Evolutionary conservation across 2,113 vertebrate species (phyloP).

Genomic region (Oreochromis spilurus): DNA sequence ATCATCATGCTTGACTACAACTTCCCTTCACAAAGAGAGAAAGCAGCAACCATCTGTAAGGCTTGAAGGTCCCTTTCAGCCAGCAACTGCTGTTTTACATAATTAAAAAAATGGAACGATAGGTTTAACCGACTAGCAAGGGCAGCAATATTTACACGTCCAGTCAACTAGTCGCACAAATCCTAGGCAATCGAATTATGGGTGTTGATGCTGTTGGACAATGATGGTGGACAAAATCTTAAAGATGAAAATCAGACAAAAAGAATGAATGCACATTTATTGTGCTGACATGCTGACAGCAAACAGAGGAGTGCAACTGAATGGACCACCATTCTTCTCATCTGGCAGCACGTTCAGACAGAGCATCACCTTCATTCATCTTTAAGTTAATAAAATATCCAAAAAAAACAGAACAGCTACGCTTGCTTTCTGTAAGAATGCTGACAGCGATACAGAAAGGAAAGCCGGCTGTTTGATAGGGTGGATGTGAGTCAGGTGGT

Average conservation of each 20-base stretch:
- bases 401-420: background rate
- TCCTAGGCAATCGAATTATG: background rate
- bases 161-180: background rate
- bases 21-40: background rate
- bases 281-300: background rate
- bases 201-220: background rate
- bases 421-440: background rate
- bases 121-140: background rate
- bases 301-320: background rate
- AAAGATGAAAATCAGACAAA: background rate
- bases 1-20: background rate
- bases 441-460: background rate
- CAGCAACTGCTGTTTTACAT: rapidly evolving
- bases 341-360: background rate
- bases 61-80: background rate
- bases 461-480: background rate
- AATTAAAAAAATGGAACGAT: background rate
- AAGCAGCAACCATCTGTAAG: background rate
- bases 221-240: background rate
- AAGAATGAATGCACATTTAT: background rate
- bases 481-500: background rate
- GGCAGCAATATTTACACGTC: background rate
- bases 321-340: background rate
- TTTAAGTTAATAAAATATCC: background rate
- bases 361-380: background rate